phyloP scores from a whole-genome alignment of 2,113 vertebrate species.

The Meles meles region DNA sequence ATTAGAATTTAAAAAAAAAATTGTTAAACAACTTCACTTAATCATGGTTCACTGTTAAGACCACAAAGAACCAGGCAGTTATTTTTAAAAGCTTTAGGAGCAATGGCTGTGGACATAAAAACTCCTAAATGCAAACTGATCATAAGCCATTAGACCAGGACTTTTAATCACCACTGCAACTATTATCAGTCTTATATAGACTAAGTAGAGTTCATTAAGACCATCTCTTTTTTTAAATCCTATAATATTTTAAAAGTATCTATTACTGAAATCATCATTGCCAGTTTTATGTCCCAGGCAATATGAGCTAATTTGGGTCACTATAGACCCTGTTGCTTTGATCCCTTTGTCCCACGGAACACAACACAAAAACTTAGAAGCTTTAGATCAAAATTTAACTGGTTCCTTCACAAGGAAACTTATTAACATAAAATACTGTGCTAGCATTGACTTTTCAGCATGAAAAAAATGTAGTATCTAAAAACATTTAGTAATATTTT shows the following conservation, averaged over 20 bases:
- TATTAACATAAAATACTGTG: background rate
- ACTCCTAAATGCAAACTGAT: background rate
- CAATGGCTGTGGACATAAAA: background rate
- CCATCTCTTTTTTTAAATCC: background rate
- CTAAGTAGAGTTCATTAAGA: background rate
- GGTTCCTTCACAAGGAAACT: background rate
- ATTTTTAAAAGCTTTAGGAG: background rate
- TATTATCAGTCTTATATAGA: background rate
- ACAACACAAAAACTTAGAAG: background rate
- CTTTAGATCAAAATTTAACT: background rate
- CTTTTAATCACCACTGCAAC: background rate
- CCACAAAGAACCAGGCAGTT: background rate
- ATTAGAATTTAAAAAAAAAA: background rate
- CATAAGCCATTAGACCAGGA: background rate
- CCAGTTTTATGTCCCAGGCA: background rate
- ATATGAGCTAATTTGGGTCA: background rate
- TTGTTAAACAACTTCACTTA: background rate
- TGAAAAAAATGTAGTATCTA: background rate
- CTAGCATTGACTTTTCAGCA: background rate
- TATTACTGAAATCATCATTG: background rate
- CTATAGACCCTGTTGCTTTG: background rate
- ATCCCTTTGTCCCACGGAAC: background rate
- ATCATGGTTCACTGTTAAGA: background rate
- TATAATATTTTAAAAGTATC: background rate
- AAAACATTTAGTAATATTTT: background rate